Percentiles rank a stretch among this genome's conserved stretches.
Conservation (phyloP, 2,113 vertebrate species). For the Lichenostomus cassidix region DNA sequence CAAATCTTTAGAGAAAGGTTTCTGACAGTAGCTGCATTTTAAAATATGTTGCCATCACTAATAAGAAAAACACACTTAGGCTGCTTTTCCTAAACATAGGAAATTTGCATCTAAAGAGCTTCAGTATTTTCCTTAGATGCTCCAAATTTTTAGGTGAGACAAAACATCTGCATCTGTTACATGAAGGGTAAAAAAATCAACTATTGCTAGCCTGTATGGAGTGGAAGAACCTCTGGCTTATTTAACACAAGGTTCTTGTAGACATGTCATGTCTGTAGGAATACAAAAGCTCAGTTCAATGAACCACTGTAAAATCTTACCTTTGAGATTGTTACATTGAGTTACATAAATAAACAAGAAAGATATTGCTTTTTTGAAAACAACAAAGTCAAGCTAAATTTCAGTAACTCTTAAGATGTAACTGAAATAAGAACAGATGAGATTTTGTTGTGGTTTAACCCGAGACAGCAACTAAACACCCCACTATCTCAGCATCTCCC, state of each 20-base stretch:
- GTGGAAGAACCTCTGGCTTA: background rate
- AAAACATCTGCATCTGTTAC: background rate
- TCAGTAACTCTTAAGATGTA: background rate
- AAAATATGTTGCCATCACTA: background rate
- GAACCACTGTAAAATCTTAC: background rate
- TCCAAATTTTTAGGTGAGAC: background rate
- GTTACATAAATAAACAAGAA: background rate
- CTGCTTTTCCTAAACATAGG: background rate
- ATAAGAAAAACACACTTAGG: background rate
- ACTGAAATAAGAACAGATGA: background rate
- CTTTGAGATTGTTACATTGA: background rate
- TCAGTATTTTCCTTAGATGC: background rate
- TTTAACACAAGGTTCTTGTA: background rate
- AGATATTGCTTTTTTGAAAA: background rate
- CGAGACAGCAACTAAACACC: background rate
- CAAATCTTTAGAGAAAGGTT: background rate
- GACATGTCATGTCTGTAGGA: background rate
- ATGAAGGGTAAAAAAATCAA: background rate
- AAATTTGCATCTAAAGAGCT: background rate
- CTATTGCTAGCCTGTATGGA: background rate
- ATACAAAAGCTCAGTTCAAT: background rate
- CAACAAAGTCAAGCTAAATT: background rate
- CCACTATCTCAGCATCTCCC: background rate
- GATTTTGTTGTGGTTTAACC: background rate
- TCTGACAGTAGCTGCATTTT: background rate